Evolutionary conservation across 2,797 vertebrate genomes (phyloP), one percentile per base, ranked within the genome.

Genomic region (Cynopterus sphinx): DNA sequence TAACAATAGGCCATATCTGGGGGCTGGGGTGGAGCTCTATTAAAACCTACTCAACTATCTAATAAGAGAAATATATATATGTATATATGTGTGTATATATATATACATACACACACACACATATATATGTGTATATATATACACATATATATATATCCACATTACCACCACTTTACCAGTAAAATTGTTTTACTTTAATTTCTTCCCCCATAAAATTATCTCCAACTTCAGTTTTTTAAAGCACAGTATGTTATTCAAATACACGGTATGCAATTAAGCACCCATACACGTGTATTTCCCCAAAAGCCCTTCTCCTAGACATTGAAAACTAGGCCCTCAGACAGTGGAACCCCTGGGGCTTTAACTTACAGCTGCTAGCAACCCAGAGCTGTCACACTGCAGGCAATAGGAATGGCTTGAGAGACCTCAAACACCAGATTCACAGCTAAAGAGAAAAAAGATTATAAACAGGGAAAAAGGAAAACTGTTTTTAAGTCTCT

Each of bases 311-410:
- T 24, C 51, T 92, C 67, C 70, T 39, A 85, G 67, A 49, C 28
- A 74, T 59, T 91, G 78, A 95, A 90, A 94, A 28, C 65, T n/a
- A 88, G 87, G 68, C 74, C 79, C 70, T 70, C 43, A 43, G 83
- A 95, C 85, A 90, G 75, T 87, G 63, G 83, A 79, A 85, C 28
- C 15, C 57, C 57, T 31, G 4, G 16, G 41, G 59, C 41, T 93
- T 39, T 65, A 95, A 90, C 22, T 73, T 73, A 17, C 13, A 75
- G 41, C 57, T 61, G 63, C 77, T 57, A 43, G 39, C 39, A 94
- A 91, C 68, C 65, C 67, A 33, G 19, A 71, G 79, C 90, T 93
- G 95, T 87, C 92, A 96, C 89, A 84, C 84, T 93, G 92, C 93
- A 94, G 74, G 91, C 85, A 92, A 53, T 0, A 91, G 81, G 49